Evolutionary conservation across 2,797 vertebrate species (phyloP), one percentile per base, ranked within the genome.

Genomic region (Anomalospiza imberbis): DNA sequence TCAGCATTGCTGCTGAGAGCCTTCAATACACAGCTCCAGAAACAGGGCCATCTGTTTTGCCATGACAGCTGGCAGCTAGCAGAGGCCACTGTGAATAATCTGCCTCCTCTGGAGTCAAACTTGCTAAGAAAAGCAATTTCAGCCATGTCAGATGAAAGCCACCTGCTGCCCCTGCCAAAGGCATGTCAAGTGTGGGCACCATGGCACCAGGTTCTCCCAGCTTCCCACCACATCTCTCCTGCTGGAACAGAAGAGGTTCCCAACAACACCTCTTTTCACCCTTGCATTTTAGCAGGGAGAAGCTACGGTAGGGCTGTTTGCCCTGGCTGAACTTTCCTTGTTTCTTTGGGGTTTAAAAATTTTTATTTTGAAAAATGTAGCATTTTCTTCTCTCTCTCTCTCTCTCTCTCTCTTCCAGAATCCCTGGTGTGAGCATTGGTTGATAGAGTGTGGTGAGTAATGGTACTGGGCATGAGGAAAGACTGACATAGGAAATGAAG

Each of bases 31-130:
- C 63, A 57, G 75, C 57, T 76, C 88, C 76, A 50, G 75, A 65
- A 82, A 96, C 65, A 50, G 67, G 44, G 85, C 89, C 93, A 94
- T 88, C 94, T 96, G 96, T 72, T 95, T 44, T 47, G 66, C 70
- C 78, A 26, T 4, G 50, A 93, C 93, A 96, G 91, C 88, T 92
- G 96, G 93, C 88, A 92, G 91, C 85, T 94, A 95, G 90, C 57
- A 86, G 79, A 93, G 70, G 53, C 82, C 29, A 32, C 76, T 36
- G 26, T 57, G 82, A 88, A 77, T 31, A 78, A 81, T 51, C 78
- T 83, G 57, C 44, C 62, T 91, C 72, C 85, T 85, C n/a, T 57
- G 76, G 72, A 88, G 76, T 53, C 62, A 61, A 61, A 40, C 73
- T 86, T 29, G 20, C 70, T 75, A 67, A 63, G 87, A 88, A 93